Evolutionary conservation across 2,797 vertebrate genomes (phyloP), one percentile per base, ranked within the genome.

Genomic region (Coregonus ussuriensis): DNA sequence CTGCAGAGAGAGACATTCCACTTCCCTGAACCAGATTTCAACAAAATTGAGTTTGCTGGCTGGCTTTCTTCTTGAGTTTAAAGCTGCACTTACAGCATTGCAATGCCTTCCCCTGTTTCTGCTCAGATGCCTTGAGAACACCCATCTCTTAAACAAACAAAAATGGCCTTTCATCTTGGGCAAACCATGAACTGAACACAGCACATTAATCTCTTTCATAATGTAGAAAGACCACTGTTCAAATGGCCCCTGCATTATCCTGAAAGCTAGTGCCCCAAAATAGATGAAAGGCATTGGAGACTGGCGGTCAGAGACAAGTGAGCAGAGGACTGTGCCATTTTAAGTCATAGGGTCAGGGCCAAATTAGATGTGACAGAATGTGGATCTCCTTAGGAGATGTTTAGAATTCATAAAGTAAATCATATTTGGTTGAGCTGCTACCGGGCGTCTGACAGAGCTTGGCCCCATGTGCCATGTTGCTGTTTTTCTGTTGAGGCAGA

Each of bases 181-280:
- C 69, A 78, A 85, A 86, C 77, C 62, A 47, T 78, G 75, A 82
- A 83, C 74, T 41, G n/a, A 62, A 4, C 79, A 82, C 78, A 81
- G 87, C 82, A 81, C 87, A 86, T 91, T 82, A 84, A 77, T 47
- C 89, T 88, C 72, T 84, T 88, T 88, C 86, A 89, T 88, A 87
- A 89, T 89, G 83, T 86, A 89, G 78, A 85, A 87, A 80, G 86
- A 88, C 79, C 14, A 70, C 81, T 78, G 77, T 78, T 86, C 74
- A 83, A 87, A 87, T 84, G 83, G 88, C 78, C 79, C 84, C 5
- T 81, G 82, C 51, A 75, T 87, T 84, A 79, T 82, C 84, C 81
- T 90, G 83, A 88, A 85, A 88, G 87, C 87, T 78, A 88, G 82
- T 56, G 69, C 86, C 85, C 83, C 68, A 83, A 91, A 90, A 90